Conservation (phyloP, 2,113 vertebrate species). For the Anoura caudifer region DNA sequence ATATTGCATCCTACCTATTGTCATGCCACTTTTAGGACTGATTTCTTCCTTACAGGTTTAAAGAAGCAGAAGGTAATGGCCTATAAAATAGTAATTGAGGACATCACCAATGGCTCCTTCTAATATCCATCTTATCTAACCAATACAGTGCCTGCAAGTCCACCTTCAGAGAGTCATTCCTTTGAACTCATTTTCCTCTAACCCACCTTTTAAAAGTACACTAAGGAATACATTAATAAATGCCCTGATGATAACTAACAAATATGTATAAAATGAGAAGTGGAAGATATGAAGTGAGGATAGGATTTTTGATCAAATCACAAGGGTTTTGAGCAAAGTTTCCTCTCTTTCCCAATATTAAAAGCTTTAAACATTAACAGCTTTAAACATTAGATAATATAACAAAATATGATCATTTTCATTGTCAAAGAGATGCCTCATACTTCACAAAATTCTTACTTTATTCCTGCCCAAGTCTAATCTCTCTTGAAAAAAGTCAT, state of each 20-base stretch:
- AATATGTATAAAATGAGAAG: background rate
- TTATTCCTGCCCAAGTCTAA: constrained; percentile 53
- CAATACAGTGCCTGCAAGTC: background rate
- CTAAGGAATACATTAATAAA: background rate
- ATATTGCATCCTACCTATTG: background rate
- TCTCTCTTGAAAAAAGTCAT: constrained; percentile 39
- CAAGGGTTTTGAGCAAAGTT: background rate
- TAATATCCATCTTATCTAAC: background rate
- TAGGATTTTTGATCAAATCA: background rate
- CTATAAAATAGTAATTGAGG: background rate
- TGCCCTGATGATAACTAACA: background rate
- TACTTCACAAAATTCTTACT: constrained; percentile 7
- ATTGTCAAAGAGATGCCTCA: background rate
- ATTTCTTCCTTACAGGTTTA: background rate
- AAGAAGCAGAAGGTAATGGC: background rate
- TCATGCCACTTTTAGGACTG: background rate
- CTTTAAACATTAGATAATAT: background rate
- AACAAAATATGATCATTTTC: background rate
- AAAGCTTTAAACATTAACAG: background rate
- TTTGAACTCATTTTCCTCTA: background rate
- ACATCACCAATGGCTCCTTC: background rate
- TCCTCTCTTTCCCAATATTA: background rate
- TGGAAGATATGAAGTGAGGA: background rate
- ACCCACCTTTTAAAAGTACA: background rate
- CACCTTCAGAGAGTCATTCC: background rate